Percentiles rank a stretch among this genome's conserved stretches.
These are phyloP conservation scores for Huso huso DNA, from an alignment of 2,797 vertebrate species.

Conservation along the genomic window DNA sequence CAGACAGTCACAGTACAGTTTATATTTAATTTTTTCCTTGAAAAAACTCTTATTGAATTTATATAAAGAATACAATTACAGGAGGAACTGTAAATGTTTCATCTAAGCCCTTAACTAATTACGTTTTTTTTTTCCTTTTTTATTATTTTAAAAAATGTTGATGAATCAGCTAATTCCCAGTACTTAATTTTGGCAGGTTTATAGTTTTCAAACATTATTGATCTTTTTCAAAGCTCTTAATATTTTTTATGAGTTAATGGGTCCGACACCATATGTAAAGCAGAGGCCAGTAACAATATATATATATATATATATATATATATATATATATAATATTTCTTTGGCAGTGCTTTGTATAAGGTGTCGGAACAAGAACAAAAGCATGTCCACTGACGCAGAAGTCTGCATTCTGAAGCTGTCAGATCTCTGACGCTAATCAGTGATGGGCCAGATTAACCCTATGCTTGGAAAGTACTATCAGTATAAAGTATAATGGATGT, in stretches of 20 bases:
- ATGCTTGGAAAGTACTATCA: too few species aligned
- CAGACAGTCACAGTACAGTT: neutral
- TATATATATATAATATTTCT: too few species aligned
- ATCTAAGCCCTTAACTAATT: constrained; percentile 29
- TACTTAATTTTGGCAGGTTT: constrained; percentile 16
- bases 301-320: too few species aligned
- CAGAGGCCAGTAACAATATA: constrained; percentile 5
- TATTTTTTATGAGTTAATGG: constrained; percentile 13
- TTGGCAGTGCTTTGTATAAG: too few species aligned
- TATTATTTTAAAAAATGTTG: constrained; percentile 10
- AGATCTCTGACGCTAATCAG: too few species aligned
- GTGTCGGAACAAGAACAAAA: too few species aligned
- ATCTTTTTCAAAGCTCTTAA: constrained; percentile 12
- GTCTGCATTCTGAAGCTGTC: too few species aligned
- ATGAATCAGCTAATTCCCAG: constrained; percentile 25
- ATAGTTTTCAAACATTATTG: constrained; percentile 25
- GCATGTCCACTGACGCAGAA: too few species aligned
- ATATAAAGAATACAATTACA: constrained; percentile 20
- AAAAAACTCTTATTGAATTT: constrained; percentile 4
- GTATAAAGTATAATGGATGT: too few species aligned
- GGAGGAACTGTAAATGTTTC: constrained; percentile 17
- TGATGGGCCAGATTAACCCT: too few species aligned
- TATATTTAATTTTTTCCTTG: neutral
- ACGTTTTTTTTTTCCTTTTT: constrained; percentile 10
- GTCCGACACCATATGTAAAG: constrained; percentile 6